A percentile compares a stretch with the other conserved stretches of the same genome.
Evolutionary conservation across 2,113 vertebrate genomes (phyloP).

Genomic region (Grus americana): DNA sequence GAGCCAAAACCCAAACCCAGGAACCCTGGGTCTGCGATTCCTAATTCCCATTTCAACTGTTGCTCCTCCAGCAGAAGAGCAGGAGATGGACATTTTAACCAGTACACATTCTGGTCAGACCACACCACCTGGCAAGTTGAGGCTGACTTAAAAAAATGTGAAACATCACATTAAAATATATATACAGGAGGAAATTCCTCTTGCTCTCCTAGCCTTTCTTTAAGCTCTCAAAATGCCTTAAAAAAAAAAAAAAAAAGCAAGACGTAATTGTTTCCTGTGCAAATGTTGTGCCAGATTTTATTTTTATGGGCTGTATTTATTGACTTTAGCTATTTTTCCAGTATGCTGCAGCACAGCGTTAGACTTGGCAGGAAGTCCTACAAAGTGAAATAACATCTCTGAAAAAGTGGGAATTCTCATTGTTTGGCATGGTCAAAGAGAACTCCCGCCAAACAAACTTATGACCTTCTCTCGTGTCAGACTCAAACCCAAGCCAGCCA

Average conservation of each 20-base stretch:
- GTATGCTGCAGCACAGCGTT: constrained; percentile 34
- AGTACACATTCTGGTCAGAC: neutral
- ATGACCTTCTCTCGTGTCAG: constrained; percentile 19
- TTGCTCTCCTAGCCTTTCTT: neutral
- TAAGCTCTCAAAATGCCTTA: neutral
- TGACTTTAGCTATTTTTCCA: constrained; percentile 65
- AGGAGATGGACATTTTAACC: neutral
- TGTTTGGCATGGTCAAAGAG: constrained; percentile 28
- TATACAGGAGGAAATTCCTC: neutral
- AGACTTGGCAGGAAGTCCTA: constrained; percentile 48
- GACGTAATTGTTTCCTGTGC: constrained; percentile 60
- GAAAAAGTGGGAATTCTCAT: constrained; percentile 60
- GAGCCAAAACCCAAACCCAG: neutral
- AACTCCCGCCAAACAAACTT: constrained; percentile 52
- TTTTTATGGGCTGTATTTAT: constrained; percentile 67
- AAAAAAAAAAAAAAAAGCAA: neutral
- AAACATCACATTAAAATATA: neutral
- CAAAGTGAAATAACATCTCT: constrained; percentile 46
- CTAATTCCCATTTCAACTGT: neutral
- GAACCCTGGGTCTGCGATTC: neutral
- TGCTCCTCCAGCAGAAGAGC: neutral
- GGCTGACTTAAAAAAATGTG: neutral
- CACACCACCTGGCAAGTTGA: neutral
- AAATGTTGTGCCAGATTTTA: constrained; percentile 36
- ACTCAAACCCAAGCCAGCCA: neutral